Conservation (phyloP, 2,888 invertebrate species). For the Timandra comae region DNA sequence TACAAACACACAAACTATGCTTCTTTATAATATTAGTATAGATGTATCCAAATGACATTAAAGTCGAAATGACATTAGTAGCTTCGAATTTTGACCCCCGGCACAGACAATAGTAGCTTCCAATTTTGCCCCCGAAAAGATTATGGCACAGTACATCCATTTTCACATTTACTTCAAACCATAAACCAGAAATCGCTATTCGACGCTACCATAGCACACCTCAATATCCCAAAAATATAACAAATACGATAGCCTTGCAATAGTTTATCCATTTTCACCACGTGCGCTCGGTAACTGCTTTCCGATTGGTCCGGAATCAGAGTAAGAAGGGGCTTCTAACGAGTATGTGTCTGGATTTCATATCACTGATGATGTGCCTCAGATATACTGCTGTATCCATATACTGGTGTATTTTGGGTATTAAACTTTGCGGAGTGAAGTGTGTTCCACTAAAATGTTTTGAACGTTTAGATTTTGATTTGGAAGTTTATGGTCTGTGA, state of each 20-base stretch:
- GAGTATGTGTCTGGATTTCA: constrained; percentile 14
- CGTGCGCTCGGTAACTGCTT: constrained; percentile 26
- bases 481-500: not conserved
- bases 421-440: not conserved
- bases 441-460: not conserved
- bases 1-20: too few species aligned
- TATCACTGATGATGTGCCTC: constrained; percentile 9
- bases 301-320: constrained; percentile 23
- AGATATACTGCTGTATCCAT: constrained; percentile 1
- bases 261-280: constrained; percentile 32
- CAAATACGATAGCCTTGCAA: constrained; percentile 17
- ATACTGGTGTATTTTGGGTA: not conserved
- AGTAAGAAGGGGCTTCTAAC: constrained; percentile 23
- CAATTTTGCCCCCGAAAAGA: too few species aligned
- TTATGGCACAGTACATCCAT: too few species aligned
- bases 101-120: too few species aligned
- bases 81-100: too few species aligned
- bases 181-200: too few species aligned
- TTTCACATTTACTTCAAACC: too few species aligned
- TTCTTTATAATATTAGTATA: too few species aligned
- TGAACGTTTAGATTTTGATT: not conserved
- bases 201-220: too few species aligned
- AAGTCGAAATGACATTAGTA: too few species aligned
- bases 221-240: constrained; percentile 5
- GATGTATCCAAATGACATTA: too few species aligned